Conservation (phyloP, 1,140 invertebrate genomes). For the Calliphora vicina region DNA sequence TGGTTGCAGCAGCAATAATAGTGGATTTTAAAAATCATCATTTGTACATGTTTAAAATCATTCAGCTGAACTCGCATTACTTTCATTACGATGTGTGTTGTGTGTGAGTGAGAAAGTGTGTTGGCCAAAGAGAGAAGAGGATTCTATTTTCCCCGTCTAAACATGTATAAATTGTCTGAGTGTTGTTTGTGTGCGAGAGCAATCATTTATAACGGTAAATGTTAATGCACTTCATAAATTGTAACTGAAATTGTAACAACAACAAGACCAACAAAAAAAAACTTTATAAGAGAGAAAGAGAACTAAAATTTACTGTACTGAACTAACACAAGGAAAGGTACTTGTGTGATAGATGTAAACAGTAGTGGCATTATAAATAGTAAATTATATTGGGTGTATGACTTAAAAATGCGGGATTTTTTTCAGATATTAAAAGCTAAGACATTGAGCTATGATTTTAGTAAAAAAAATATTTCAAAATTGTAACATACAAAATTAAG, state of each 20-base stretch:
- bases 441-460: too few species aligned
- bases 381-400: too few species aligned
- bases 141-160: neutral
- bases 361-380: too few species aligned
- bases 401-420: too few species aligned
- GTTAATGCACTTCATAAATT: constrained; percentile 16
- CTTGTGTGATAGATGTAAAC: too few species aligned
- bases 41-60: neutral
- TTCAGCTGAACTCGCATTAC: neutral
- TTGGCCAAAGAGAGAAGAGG: neutral
- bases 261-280: too few species aligned
- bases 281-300: too few species aligned
- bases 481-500: too few species aligned
- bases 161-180: neutral
- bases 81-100: neutral
- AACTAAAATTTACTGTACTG: too few species aligned
- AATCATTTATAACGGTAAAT: constrained; percentile 17
- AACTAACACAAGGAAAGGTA: too few species aligned
- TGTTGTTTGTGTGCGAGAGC: neutral
- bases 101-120: neutral
- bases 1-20: neutral
- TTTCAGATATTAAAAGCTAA: too few species aligned
- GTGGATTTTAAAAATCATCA: neutral
- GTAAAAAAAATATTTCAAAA: too few species aligned
- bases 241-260: neutral